Conservation (phyloP, 37 sponge, comb jelly and placozoan genomes). For the Aplysina aerophoba region DNA sequence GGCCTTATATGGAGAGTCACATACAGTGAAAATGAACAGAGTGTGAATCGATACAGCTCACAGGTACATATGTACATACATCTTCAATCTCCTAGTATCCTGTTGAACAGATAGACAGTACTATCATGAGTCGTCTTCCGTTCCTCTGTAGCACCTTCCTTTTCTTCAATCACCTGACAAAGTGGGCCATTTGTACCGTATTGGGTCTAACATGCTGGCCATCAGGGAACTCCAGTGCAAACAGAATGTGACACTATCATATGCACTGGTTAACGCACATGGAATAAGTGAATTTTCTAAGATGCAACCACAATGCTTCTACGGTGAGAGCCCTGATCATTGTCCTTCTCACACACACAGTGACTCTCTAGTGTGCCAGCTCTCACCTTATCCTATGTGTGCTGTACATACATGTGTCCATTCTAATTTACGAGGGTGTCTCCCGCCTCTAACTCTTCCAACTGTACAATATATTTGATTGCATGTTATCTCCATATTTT, state of each 20-base stretch:
- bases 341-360: no score
- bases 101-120: background rate
- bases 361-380: no score
- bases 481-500: no score
- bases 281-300: background rate
- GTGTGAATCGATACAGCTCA: background rate
- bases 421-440: no score
- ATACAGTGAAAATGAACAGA: background rate
- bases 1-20: background rate
- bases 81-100: no score
- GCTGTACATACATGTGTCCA: no score
- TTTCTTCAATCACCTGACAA: background rate
- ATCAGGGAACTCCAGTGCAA: constrained; percentile 6
- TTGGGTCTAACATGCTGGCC: constrained; percentile 30
- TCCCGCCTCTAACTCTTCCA: no score
- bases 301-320: constrained; percentile 7
- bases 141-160: constrained; percentile 17
- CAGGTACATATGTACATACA: background rate
- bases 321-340: no score
- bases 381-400: no score
- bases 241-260: background rate
- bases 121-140: no score
- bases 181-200: constrained; percentile 16
- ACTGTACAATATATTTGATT: no score
- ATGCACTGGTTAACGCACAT: constrained; percentile 7